Conservation (phyloP, 2,888 invertebrate species). For the Cerastoderma edule region DNA sequence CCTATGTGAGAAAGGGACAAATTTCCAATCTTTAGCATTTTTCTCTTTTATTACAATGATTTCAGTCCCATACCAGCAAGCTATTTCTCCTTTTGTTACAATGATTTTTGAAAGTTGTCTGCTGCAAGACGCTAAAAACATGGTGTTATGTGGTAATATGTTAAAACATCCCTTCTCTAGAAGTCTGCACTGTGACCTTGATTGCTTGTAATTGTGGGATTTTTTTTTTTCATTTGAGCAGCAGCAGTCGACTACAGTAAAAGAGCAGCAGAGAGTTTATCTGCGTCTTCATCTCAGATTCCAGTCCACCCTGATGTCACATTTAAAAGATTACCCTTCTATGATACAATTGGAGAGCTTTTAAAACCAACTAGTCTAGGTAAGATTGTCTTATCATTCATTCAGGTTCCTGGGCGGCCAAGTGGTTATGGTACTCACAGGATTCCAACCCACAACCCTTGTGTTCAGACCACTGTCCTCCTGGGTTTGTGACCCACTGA, state of each 20-base stretch:
- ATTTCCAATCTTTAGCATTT: background rate
- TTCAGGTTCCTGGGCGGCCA: too few species aligned
- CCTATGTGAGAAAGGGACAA: background rate
- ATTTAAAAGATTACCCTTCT: slow-evolving; percentile 95
- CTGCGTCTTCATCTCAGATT: slow-evolving; percentile 55
- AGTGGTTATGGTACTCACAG: too few species aligned
- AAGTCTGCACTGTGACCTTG: background rate
- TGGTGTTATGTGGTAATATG: background rate
- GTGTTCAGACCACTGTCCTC: too few species aligned
- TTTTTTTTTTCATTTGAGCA: slow-evolving; percentile 6
- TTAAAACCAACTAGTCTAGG: slow-evolving; percentile 94
- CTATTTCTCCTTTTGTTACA: slow-evolving; percentile 6
- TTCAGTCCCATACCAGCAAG: too few species aligned
- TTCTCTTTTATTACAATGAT: background rate
- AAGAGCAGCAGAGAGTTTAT: slow-evolving; percentile 37
- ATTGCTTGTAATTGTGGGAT: background rate
- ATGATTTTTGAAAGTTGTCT: slow-evolving; percentile 5
- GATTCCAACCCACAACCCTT: too few species aligned
- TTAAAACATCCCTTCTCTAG: background rate
- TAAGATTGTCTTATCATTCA: too few species aligned
- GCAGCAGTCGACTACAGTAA: slow-evolving; percentile 55
- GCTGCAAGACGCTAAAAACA: background rate
- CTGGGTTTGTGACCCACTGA: too few species aligned
- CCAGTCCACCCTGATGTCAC: slow-evolving; percentile 97
- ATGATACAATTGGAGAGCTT: slow-evolving; percentile 93